Evolutionary conservation across 1,140 invertebrate genomes (phyloP), one percentile per base, ranked within the genome.

Genomic region (Drosophila murphyi): DNA sequence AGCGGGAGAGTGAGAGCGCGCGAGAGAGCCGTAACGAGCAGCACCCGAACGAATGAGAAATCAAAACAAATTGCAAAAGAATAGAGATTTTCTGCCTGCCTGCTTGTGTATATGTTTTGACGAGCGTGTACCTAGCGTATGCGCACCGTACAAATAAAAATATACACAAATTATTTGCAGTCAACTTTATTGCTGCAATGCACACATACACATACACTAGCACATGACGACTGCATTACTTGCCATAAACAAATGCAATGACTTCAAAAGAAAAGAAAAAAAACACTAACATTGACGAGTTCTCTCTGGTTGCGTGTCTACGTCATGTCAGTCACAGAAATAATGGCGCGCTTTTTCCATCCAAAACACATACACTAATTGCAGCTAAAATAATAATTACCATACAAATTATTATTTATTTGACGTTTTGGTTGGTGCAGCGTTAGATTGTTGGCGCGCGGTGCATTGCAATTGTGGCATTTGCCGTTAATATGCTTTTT

Each of bases 11-110:
- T 55, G 29, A 59, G 45, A 60, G 29, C 7, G 41, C 61, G 57
- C 31, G 69, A 6, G 75, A 63, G 45, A 64, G 63, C 45, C 59
- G 7, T 20, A 28, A 41, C 8, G 12, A 45, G 29, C 55, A 54
- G 63, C 61, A 73, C 20, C 20, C 20, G 20, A 20, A 20, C 78
- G 85, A 88, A 88, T 89, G 80, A 89, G 83, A 88, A 88, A 88
- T 88, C 83, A 88, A 88, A 88, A 88, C 83, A 88, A 88, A 88
- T 88, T 88, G 83, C 85, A 88, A 88, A 86, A 88, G 83, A 88
- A 89, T 88, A 88, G 85, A 88, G 83, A 88, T 89, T 88, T 88
- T 88, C 80, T 70, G 83, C 61, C 80, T 70, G 83, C 61, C 74
- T 72, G 73, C 72, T 72, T 80, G 82, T 85, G 81, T 85, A 80